phyloP scores from a whole-genome alignment of 2,888 invertebrate species.

The Oscheius sp. region DNA sequence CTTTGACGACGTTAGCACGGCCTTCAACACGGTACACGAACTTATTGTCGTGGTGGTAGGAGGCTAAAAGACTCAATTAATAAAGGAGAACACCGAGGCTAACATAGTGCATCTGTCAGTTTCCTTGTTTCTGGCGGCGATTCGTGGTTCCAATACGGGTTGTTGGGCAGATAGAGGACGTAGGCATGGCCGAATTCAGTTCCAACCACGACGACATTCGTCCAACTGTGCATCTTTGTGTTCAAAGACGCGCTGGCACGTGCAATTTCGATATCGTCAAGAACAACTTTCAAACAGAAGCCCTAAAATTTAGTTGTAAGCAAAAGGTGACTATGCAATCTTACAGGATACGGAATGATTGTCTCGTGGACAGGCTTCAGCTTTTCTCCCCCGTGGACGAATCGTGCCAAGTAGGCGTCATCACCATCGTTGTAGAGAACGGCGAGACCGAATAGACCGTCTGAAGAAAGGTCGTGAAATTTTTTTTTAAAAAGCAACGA shows the following conservation, averaged over 20 bases:
- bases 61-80: not conserved
- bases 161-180: constrained; percentile 10
- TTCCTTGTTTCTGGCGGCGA: not conserved
- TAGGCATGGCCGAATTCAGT: constrained; percentile 6
- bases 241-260: not conserved
- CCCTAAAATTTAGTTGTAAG: not conserved
- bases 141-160: not conserved
- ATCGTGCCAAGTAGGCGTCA: not conserved
- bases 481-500: not conserved
- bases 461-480: not conserved
- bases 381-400: not conserved
- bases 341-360: constrained; percentile 3
- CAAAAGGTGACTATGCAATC: not conserved
- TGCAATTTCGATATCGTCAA: constrained; percentile 17
- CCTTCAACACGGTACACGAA: constrained; percentile 1
- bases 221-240: constrained; percentile 15
- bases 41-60: not conserved
- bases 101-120: constrained; percentile 25
- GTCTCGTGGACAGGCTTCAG: constrained; percentile 9
- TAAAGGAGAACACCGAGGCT: not conserved
- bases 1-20: constrained; percentile 1
- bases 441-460: constrained; percentile 3
- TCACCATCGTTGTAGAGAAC: constrained; percentile 4
- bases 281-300: not conserved
- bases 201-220: constrained; percentile 12